phyloP scores from a whole-genome alignment of 2,113 vertebrate genomes.

The Tachycineta bicolor region DNA sequence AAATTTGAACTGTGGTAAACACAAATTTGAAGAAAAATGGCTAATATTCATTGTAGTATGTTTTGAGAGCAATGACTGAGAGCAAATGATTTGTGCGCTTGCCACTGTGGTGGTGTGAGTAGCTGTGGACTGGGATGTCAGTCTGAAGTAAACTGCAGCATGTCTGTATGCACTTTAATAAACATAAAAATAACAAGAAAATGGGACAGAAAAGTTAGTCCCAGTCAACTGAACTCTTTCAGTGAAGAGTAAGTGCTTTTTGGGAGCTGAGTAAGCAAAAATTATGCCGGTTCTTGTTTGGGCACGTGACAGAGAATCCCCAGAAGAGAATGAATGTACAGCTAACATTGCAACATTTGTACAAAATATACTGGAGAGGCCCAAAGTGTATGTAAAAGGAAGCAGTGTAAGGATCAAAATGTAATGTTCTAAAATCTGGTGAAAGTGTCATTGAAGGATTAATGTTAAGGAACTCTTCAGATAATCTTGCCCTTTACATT shows the following conservation, averaged over 20 bases:
- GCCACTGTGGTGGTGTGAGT: background rate
- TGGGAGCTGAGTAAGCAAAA: background rate
- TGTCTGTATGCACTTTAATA: background rate
- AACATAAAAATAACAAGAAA: background rate
- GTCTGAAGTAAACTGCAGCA: background rate
- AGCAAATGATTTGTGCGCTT: background rate
- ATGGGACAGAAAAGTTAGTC: background rate
- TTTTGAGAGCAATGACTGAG: background rate
- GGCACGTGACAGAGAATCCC: background rate
- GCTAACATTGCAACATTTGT: background rate
- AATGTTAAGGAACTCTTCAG: background rate
- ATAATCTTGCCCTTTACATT: background rate
- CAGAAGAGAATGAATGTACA: background rate
- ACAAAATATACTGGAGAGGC: background rate
- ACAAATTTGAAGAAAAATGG: background rate
- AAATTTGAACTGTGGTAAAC: background rate
- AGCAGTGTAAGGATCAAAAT: background rate
- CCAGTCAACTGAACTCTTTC: background rate
- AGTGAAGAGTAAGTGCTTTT: background rate
- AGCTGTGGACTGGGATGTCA: background rate
- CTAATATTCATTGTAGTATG: background rate
- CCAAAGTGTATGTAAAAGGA: background rate
- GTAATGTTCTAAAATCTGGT: background rate
- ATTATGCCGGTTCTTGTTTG: background rate
- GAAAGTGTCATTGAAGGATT: background rate